Evolutionary conservation across 2,113 vertebrate species (phyloP), one percentile per base, ranked within the genome.

Genomic region (Laticauda laticaudata): DNA sequence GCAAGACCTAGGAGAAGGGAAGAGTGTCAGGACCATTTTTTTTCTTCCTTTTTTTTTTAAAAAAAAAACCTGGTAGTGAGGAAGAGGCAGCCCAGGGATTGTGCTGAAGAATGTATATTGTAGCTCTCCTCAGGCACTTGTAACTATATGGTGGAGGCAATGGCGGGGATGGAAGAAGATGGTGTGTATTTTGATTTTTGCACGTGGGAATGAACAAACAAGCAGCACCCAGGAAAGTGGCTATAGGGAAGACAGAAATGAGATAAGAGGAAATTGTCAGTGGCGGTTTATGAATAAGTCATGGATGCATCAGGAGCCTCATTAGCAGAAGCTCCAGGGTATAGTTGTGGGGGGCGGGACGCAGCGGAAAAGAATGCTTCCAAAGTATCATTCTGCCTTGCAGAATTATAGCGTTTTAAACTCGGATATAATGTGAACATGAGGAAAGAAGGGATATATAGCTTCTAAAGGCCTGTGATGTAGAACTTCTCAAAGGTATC

Each of bases 281-380:
- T 89, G 93, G 61, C 53, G 81, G 86, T 54, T 55, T 88, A 93
- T 93, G 90, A 93, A 88, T 93, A 89, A 90, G 88, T 90, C 87
- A 91, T 94, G 88, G 91, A 57, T 48, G 29, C 87, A 89, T 86
- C 88, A 87, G 91, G 89, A 89, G 59, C 81, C 91, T 94, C 87
- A 89, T 90, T 90, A 92, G 54, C 64, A 14, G 61, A 4, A 69
- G 45, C 75, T n/a, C 34, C 48, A 9, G 91, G 64, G 87, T 69
- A 88, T 23, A 18, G 61, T 51, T 51, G 1, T 1, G 48, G 48
- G 48, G 8, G 48, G 48, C 7, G 45, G 45, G 45, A 5, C 5
- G 45, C 5, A 5, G 48, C 1, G 23, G 45, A 21, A 20, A 10
- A n/a, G 43, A 9, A 53, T 93, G 56, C n/a, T 81, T 90, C n/a